Percentiles rank a stretch among this genome's conserved stretches.
phyloP scores from a whole-genome alignment of 1,140 invertebrate genomes.

The Drosophila erecta region DNA sequence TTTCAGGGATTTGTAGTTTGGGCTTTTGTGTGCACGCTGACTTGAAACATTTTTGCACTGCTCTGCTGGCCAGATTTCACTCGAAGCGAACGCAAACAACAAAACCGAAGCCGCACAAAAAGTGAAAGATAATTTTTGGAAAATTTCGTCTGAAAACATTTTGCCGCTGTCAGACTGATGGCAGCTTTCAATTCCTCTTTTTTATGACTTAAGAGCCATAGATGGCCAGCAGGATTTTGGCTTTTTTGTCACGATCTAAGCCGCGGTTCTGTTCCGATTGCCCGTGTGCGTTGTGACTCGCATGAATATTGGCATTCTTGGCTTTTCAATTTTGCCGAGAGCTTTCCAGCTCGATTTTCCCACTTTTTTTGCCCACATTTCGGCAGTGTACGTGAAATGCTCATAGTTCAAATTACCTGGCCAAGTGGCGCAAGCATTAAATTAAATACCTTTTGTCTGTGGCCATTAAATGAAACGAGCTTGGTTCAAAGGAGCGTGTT shows the following conservation, averaged over 20 bases:
- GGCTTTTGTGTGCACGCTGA: constrained; percentile 54
- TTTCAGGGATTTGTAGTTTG: constrained; percentile 15
- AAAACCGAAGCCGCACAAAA: constrained; percentile 36
- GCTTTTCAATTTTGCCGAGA: constrained; percentile 50
- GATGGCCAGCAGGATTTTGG: constrained; percentile 45
- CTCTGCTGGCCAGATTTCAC: constrained; percentile 58
- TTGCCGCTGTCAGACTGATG: constrained; percentile 22
- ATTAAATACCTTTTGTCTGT: constrained; percentile 80
- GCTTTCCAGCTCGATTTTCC: constrained; percentile 7
- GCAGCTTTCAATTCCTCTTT: constrained; percentile 48
- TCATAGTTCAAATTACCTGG: constrained; percentile 75
- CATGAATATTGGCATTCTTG: constrained; percentile 71
- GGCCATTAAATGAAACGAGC: constrained; percentile 67
- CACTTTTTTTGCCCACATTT: constrained; percentile 15
- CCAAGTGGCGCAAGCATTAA: constrained; percentile 71
- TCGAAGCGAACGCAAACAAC: constrained; percentile 13
- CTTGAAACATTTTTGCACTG: constrained; percentile 63
- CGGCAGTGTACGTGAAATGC: constrained; percentile 36
- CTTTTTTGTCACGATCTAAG: constrained; percentile 77
- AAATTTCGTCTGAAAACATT: constrained; percentile 67
- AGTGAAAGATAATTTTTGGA: constrained; percentile 66
- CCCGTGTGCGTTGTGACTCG: constrained; percentile 54
- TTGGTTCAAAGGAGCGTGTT: not conserved
- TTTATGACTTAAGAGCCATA: constrained; percentile 44
- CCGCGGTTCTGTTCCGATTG: constrained; percentile 47